phyloP scores from a whole-genome alignment of 2,113 vertebrate genomes.

The Vulpes vulpes region DNA sequence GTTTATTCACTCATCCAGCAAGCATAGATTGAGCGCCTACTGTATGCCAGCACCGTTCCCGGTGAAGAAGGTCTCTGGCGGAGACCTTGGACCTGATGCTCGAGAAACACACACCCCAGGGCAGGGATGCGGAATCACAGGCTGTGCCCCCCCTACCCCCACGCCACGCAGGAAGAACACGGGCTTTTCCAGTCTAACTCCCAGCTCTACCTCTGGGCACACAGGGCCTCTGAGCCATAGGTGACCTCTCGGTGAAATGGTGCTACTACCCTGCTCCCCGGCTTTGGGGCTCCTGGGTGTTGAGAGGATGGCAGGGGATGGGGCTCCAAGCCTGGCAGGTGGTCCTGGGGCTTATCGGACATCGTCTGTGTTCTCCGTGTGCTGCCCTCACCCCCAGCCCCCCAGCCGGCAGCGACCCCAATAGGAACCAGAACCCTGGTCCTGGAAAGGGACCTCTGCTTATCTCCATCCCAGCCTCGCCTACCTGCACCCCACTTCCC shows the following conservation, averaged over 20 bases:
- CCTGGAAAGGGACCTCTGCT: rapidly evolving
- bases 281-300: rapidly evolving
- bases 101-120: too few relatives aligned
- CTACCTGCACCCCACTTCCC: not conserved
- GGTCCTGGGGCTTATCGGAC: not conserved
- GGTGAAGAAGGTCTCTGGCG: not conserved
- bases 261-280: not conserved
- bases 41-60: not conserved
- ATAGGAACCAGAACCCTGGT: not conserved
- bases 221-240: not conserved
- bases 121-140: not conserved
- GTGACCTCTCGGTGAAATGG: not conserved
- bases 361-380: too few relatives aligned
- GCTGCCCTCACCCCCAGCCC: not conserved
- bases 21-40: not conserved
- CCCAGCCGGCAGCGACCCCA: not conserved
- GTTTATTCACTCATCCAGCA: not conserved
- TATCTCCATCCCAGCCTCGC: rapidly evolving
- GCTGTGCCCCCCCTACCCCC: too few relatives aligned
- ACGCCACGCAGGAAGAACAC: rapidly evolving
- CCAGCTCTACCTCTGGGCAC: not conserved
- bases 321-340: not conserved
- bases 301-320: not conserved
- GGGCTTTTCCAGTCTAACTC: not conserved
- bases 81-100: not conserved